Evolutionary conservation across 2,113 vertebrate genomes (phyloP), one percentile per base, ranked within the genome.

Genomic region (Phyllostomus discolor): DNA sequence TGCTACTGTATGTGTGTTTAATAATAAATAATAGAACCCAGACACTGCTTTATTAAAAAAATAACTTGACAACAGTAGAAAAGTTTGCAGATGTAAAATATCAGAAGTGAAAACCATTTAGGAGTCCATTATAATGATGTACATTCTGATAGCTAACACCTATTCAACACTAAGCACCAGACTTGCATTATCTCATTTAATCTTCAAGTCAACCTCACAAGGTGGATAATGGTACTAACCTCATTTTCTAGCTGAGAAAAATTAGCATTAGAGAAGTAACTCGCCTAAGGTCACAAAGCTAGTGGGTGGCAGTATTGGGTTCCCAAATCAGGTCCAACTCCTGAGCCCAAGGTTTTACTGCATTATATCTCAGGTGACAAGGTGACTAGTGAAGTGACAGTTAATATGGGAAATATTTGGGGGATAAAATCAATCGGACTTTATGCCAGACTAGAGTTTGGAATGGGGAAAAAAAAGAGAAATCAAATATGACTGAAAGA

Each of bases 181-280:
- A 66, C 41, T 62, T 66, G 19, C 33, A 70, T 70, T 76, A 75
- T 52, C 59, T 91, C 50, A 81, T 66, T 54, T 72, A 38, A 26
- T 72, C 46, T 84, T 88, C 81, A 78, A 82, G 46, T 69, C 80
- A 90, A 79, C 20, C 31, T 46, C 88, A 95, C 19, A 90, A 86
- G 26, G 4, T 38, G 82, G 73, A 52, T 57, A 84, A 43, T 93
- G 85, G 35, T 67, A 62, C 57, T 43, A 94, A 80, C 10, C 20
- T 41, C 72, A 91, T 80, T 96, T 91, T 95, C 72, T 88, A 73
- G 10, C 26, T 88, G 26, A 95, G 73, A 78, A 95, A 92, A 67
- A 26, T 48, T 7, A 50, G 64, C 3, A 26, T 90, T 35, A 28
- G 35, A 76, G 22, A 88, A 88, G 20, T 38, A 59, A 66, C 33